Evolutionary conservation across 1,140 invertebrate species (phyloP), one percentile per base, ranked within the genome.

Genomic region (Drosophila tropicalis): DNA sequence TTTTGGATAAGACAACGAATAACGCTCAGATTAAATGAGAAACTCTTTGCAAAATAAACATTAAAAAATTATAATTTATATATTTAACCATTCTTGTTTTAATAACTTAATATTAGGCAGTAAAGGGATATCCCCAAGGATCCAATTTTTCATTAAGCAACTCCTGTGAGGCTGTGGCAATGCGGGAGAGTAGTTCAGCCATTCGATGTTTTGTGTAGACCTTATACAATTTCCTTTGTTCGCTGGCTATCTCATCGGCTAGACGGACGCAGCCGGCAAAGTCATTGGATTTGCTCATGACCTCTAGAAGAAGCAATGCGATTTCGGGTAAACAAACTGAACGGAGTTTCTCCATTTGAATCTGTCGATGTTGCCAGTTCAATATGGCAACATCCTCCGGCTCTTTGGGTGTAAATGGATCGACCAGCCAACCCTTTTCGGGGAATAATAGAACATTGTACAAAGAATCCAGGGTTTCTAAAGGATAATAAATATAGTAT

Each of bases 371-470:
- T 32, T 90, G 74, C 91, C 91, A 92, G 6, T 83, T 76, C 5
- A 87, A 41, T 7, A 58, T 32, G 4, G 44, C 57, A 5, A 78
- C 77, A 25, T 91, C 77, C 19, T 72, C 78, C 1, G 86, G 89
- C 60, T 78, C 70, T 62, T 90, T 89, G 6, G 72, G 7, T 12
- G 81, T 80, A 67, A 93, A 93, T 5, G 94, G 93, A 91, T 98
- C 97, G 22, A 95, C 94, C 64, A 99, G 93, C 98, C 98, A 99
- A 32, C 97, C 97, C 47, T 96, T 96, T 76, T 97, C 96, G 41
- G 97, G 96, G 90, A 98, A 98, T 1, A 98, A 90, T 25, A 99
- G 90, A 6, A 98, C 96, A 92, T 98, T 98, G 92, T 97, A 98
- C 1, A 99, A 93, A 32, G 96, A 93, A 56, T 96, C 95, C 77